Evolutionary conservation across 1,140 invertebrate genomes (phyloP), one percentile per base, ranked within the genome.

Genomic region (Caenorhabditis inopinata): DNA sequence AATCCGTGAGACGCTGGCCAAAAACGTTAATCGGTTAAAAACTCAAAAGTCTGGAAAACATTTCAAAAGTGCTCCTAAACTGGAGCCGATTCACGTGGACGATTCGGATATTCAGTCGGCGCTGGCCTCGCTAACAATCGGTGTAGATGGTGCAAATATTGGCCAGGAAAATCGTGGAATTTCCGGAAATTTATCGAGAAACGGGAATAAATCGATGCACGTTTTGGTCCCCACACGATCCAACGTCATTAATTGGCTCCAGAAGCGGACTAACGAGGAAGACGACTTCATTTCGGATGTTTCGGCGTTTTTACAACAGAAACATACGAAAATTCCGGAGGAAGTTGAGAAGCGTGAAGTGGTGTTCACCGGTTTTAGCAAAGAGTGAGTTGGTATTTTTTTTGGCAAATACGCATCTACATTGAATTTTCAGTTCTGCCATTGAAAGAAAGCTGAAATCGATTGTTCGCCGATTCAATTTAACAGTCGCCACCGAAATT

Each of bases 81-180:
- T 68, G 58, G 32, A 38, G 32, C 58, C 58, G 2, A 7, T 68
- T 18, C 32, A 25, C 11, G 58, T 25, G 9, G 58, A 68, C n/a
- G 58, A 68, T 21, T 68, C 58, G n/a, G 58, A 68, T 68, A 68
- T 68, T 68, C 32, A 68, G 12, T 68, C 58, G 21, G 58, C 58
- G 1, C n/a, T 68, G 7, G 58, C 58, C 6, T 68, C 58, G 1
- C 9, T 68, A 18, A 68, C 32, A 18, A 68, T 68, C 2, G 21
- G 38, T 42, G 38, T 7, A 42, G 38, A 5, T 14, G n/a, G n/a
- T n/a, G n/a, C n/a, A n/a, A n/a, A n/a, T n/a, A n/a, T n/a, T n/a
- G n/a, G n/a, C n/a, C n/a, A n/a, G n/a, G n/a, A n/a, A n/a, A n/a
- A n/a, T n/a, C n/a, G n/a, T n/a, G n/a, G n/a, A n/a, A n/a, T n/a